A percentile compares a stretch with the other conserved stretches of the same genome.
These are phyloP conservation scores for Agonopterix arenella DNA, from an alignment of 2,888 invertebrate genomes.

Conservation along the genomic window DNA sequence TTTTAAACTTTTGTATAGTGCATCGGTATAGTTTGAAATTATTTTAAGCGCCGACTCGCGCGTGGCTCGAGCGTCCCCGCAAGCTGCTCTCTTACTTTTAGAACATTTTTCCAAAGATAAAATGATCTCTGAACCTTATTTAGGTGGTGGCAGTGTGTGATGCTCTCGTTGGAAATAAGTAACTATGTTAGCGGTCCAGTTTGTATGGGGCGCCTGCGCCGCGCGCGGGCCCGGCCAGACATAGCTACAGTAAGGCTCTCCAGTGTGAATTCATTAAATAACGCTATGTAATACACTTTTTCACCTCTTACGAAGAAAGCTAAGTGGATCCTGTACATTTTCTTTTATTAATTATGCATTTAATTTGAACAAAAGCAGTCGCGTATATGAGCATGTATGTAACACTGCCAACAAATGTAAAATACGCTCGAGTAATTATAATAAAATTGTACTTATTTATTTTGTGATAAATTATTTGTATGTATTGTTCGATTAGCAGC, in stretches of 20 bases:
- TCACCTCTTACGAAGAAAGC: slow-evolving; percentile 31
- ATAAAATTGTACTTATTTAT: slow-evolving; percentile 60
- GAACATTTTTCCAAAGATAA: too few species aligned
- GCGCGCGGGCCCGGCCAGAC: slow-evolving; percentile 13
- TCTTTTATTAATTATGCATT: slow-evolving; percentile 44
- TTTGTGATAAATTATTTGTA: slow-evolving; percentile 33
- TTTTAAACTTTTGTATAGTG: slow-evolving; percentile 56
- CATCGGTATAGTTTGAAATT: slow-evolving; percentile 48
- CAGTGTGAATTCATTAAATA: slow-evolving; percentile 31
- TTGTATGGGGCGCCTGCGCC: neutral
- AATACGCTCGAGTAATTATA: slow-evolving; percentile 30
- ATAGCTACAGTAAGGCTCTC: slow-evolving; percentile 41
- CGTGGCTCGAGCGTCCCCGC: slow-evolving; percentile 13
- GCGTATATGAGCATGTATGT: slow-evolving; percentile 46
- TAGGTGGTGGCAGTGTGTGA: too few species aligned
- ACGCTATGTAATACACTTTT: slow-evolving; percentile 38
- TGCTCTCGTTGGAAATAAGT: too few species aligned
- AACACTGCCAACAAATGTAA: slow-evolving; percentile 48
- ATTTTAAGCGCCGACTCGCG: slow-evolving; percentile 41
- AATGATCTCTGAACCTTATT: too few species aligned
- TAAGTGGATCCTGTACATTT: slow-evolving; percentile 31
- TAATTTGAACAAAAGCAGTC: slow-evolving; percentile 55
- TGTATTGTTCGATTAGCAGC: slow-evolving; percentile 4
- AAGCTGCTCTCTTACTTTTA: too few species aligned
- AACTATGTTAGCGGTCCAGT: too few species aligned